phyloP scores from a whole-genome alignment of 1,140 invertebrate species.

The Drosophila nannoptera region DNA sequence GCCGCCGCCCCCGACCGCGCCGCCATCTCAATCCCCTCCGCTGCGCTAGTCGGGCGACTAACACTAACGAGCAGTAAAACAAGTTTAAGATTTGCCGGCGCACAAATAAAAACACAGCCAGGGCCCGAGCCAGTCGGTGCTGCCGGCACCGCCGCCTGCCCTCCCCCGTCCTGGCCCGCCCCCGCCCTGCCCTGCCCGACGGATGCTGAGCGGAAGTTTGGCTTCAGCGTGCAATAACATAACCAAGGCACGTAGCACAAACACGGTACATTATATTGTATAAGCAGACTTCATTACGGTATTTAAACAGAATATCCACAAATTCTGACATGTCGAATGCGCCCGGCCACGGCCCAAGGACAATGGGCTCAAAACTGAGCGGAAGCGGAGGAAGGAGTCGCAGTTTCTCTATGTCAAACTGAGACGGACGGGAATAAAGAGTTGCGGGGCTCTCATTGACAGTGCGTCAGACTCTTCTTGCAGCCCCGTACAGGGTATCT shows the following conservation, averaged over 20 bases:
- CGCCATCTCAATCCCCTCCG: background rate
- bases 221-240: conserved; percentile 75
- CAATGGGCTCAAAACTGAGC: conserved; percentile 35
- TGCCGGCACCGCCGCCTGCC: background rate
- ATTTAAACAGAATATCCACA: conserved; percentile 78
- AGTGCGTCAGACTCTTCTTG: too few relatives aligned
- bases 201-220: conserved; percentile 56
- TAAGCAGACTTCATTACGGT: conserved; percentile 79
- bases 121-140: background rate
- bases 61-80: conserved; percentile 78
- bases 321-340: conserved; percentile 72
- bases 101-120: conserved; percentile 71
- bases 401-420: background rate
- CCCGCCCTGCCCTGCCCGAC: conserved; percentile 21
- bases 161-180: conserved; percentile 3
- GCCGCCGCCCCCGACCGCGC: background rate
- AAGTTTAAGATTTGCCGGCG: conserved; percentile 75
- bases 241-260: conserved; percentile 78
- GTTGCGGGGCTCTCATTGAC: too few relatives aligned
- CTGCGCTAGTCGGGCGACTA: conserved; percentile 53
- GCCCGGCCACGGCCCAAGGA: conserved; percentile 15
- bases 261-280: conserved; percentile 79
- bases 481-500: too few relatives aligned
- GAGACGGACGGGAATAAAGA: too few relatives aligned
- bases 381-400: too few relatives aligned